Evolutionary conservation across 2,888 invertebrate genomes (phyloP), one percentile per base, ranked within the genome.

Genomic region (Acleris laterana): DNA sequence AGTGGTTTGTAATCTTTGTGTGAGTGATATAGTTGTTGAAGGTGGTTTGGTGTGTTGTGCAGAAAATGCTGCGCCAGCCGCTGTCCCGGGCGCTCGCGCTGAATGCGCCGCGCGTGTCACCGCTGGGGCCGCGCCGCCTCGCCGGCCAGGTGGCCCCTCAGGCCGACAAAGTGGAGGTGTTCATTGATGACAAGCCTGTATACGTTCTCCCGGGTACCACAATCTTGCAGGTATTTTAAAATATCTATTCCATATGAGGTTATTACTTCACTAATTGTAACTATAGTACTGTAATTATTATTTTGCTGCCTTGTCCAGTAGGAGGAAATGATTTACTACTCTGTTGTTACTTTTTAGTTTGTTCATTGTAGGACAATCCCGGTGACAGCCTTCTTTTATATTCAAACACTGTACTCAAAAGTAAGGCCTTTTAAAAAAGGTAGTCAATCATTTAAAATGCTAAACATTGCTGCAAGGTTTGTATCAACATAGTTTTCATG

Each of bases 121-220:
- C 92, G 56, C 68, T 93, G 68, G 91, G 90, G 68, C 79, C 82
- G 32, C 89, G 93, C 65, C 90, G 92, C 75, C 93, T 89, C 73
- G 93, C 94, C 55, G 89, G 88, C 66, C 86, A 84, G 69, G 91
- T 88, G 68, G 92, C 87, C 25, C 85, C 94, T 68, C 94, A 94
- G 64, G 95, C 96, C 48, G 96, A 97, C 71, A 96, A 96, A 81
- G 95, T 99, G 51, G 99, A 99, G 93, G 96, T 99, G 55, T 99
- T 99, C 90, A 97, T 99, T 78, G 98, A 99, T 94, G 99, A 99
- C 87, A 97, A 98, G 85, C 96, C 97, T 71, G 98, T 99, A 1
- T 93, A 96, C 81, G 99, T 99, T 46, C 95, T 96, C 52, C 99
- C 99, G 28, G 99, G 99, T 62, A 99, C 99, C 38, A 99, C 99